These are phyloP conservation scores for Pseudomyrmex pallidus DNA, from an alignment of 1,140 invertebrate species.

Conservation along the genomic window DNA sequence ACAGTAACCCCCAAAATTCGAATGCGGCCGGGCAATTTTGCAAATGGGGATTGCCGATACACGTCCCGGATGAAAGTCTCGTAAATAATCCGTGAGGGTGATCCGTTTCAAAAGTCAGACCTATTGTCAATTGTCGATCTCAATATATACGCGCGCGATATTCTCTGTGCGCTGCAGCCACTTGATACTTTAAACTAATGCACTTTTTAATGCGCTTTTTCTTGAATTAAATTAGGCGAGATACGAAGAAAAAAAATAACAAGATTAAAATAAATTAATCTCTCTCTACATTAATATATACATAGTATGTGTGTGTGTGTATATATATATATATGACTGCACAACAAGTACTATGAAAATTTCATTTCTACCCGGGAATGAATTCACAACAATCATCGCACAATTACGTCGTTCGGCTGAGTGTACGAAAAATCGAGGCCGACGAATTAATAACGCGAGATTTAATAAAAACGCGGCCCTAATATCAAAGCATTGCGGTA, in stretches of 20 bases:
- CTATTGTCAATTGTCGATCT: constrained; percentile 42
- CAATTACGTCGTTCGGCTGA: constrained; percentile 47
- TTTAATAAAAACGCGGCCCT: constrained; percentile 57
- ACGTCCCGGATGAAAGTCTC: constrained; percentile 34
- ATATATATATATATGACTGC: no score
- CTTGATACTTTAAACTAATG: no score
- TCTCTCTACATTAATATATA: no score
- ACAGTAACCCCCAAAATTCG: constrained; percentile 61
- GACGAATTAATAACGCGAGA: constrained; percentile 60
- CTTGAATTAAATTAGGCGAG: no score
- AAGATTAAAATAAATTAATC: no score
- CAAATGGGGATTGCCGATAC: constrained; percentile 72
- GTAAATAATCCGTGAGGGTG: constrained; percentile 49
- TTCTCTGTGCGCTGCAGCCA: no score
- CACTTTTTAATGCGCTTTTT: no score
- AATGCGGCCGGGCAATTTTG: constrained; percentile 64
- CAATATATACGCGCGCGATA: background rate
- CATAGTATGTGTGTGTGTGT: no score
- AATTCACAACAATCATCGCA: constrained; percentile 42
- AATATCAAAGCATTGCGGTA: constrained; percentile 60
- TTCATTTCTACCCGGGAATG: background rate
- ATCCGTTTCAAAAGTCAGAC: constrained; percentile 34
- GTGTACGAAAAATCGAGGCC: constrained; percentile 46
- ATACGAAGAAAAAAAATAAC: no score
- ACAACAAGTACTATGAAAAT: background rate